phyloP scores from a whole-genome alignment of 1,140 invertebrate species.

The Lethrus apterus region DNA sequence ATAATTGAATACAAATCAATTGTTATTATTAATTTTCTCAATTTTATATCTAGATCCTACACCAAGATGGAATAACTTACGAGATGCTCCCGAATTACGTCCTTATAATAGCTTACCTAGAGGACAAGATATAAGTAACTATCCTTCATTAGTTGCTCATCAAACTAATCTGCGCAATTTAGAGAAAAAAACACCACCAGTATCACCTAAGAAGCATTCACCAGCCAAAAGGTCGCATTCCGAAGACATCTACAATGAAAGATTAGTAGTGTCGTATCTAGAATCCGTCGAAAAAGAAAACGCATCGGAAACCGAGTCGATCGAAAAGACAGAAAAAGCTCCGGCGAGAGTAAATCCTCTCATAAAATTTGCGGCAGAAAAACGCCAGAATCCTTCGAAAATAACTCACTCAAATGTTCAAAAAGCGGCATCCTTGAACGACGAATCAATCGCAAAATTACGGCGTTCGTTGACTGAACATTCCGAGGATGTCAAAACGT shows the following conservation, averaged over 20 bases:
- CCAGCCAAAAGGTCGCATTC: conserved; percentile 27
- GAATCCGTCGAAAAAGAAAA: background rate
- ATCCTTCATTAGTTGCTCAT: conserved; percentile 34
- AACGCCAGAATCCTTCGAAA: too few relatives aligned
- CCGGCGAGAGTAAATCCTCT: conserved; percentile 27
- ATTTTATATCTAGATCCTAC: conserved; percentile 43
- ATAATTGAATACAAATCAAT: too few relatives aligned
- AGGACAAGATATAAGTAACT: conserved; percentile 35
- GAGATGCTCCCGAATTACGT: conserved; percentile 48
- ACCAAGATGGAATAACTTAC: conserved; percentile 46
- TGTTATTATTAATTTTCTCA: background rate
- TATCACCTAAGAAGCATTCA: conserved; percentile 19
- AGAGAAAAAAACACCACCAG: conserved; percentile 12
- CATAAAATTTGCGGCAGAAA: conserved; percentile 20
- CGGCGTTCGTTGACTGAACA: too few relatives aligned
- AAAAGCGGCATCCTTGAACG: too few relatives aligned
- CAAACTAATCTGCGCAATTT: conserved; percentile 20
- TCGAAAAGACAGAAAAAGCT: conserved; percentile 1
- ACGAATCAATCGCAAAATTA: too few relatives aligned
- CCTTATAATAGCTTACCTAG: conserved; percentile 51
- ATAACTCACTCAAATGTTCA: too few relatives aligned
- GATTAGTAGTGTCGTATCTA: background rate
- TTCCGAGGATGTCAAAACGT: too few relatives aligned
- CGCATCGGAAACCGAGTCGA: background rate
- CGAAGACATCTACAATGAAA: conserved; percentile 30